phyloP scores from a whole-genome alignment of 2,888 invertebrate genomes.

The Oscheius myriophilus region DNA sequence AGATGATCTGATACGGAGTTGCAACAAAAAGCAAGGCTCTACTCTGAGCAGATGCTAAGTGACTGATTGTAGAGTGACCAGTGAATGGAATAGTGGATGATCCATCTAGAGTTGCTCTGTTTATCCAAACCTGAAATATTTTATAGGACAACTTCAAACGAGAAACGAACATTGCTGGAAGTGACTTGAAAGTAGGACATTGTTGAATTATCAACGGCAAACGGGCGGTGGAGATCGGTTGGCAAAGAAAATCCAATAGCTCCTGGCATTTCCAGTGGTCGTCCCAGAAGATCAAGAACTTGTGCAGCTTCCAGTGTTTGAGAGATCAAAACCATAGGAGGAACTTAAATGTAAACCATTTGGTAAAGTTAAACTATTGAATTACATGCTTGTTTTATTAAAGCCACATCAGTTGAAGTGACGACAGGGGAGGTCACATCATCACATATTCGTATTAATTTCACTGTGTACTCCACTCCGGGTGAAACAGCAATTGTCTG shows the following conservation, averaged over 20 bases:
- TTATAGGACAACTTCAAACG: neutral
- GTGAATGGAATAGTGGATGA: constrained; percentile 16
- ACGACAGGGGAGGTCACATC: constrained; percentile 41
- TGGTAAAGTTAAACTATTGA: neutral
- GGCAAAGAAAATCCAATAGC: constrained; percentile 3
- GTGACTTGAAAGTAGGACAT: constrained; percentile 8
- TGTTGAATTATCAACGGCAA: constrained; percentile 31
- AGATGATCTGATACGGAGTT: constrained; percentile 59
- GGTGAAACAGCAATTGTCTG: constrained; percentile 41
- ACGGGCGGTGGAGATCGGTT: constrained; percentile 14
- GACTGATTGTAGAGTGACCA: constrained; percentile 34
- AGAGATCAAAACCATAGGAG: constrained; percentile 11
- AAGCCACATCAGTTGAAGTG: constrained; percentile 35
- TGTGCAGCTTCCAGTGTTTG: constrained; percentile 1
- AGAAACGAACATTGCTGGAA: neutral
- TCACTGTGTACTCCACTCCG: constrained; percentile 33
- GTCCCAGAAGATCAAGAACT: constrained; percentile 22
- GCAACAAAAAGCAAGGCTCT: constrained; percentile 59
- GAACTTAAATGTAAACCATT: constrained; percentile 24
- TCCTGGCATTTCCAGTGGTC: constrained; percentile 6
- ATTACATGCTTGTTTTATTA: constrained; percentile 12
- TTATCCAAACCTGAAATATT: constrained; percentile 37
- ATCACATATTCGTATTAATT: constrained; percentile 37
- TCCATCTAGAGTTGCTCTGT: constrained; percentile 35
- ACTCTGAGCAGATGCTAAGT: constrained; percentile 57